phyloP scores from a whole-genome alignment of 2,113 vertebrate species.

The Empidonax alnorum region DNA sequence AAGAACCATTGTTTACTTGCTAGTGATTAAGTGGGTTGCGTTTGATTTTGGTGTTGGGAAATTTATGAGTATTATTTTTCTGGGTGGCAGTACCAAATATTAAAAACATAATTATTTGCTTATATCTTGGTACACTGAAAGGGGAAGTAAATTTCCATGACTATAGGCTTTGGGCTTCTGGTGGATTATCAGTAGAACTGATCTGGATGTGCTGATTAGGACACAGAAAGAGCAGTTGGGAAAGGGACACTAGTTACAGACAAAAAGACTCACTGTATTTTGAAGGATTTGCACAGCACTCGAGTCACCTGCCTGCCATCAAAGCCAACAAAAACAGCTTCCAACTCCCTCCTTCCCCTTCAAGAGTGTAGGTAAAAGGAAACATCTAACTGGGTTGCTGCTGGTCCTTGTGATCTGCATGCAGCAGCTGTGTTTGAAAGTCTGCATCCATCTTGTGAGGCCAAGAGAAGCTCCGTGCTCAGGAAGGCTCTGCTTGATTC shows the following conservation, averaged over 20 bases:
- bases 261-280: background rate
- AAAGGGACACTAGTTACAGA: background rate
- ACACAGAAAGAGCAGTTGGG: background rate
- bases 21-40: slow-evolving; percentile 57
- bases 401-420: background rate
- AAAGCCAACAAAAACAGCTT: background rate
- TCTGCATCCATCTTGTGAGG: background rate
- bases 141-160: slow-evolving; percentile 8
- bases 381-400: background rate
- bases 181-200: background rate
- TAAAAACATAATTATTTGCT: slow-evolving; percentile 58
- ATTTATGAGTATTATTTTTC: slow-evolving; percentile 50
- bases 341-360: background rate
- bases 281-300: background rate
- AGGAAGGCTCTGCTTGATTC: background rate
- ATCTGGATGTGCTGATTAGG: background rate
- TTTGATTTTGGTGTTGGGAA: slow-evolving; percentile 53
- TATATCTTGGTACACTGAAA: slow-evolving; percentile 21
- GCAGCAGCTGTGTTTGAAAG: background rate
- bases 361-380: background rate
- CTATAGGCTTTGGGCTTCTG: background rate
- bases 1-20: slow-evolving; percentile 61
- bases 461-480: background rate
- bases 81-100: slow-evolving; percentile 29
- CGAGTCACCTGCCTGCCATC: background rate